phyloP scores from a whole-genome alignment of 1,140 invertebrate genomes.

The Bombus picipes region DNA sequence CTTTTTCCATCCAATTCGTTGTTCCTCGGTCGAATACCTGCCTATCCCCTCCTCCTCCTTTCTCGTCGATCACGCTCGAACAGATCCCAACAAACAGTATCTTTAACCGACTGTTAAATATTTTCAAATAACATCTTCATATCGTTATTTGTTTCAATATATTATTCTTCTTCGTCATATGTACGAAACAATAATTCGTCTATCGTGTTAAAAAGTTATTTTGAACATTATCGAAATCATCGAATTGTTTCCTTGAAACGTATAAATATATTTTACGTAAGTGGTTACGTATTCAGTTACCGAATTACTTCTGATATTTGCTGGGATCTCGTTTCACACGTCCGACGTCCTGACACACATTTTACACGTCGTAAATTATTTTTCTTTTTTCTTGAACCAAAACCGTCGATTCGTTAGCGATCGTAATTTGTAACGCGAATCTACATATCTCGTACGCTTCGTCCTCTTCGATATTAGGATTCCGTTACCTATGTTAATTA shows the following conservation, averaged over 20 bases:
- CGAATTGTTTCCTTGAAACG: neutral
- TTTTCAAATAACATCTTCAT: neutral
- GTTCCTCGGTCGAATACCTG: neutral
- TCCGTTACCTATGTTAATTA: constrained; percentile 18
- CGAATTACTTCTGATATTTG: neutral
- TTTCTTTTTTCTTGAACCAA: neutral
- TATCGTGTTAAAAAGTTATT: neutral
- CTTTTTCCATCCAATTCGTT: neutral
- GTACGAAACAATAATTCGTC: too few species aligned
- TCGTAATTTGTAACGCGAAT: constrained; percentile 20
- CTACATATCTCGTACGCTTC: constrained; percentile 1
- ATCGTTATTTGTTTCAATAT: neutral
- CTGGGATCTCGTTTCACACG: neutral
- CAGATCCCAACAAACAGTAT: neutral
- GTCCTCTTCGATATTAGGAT: neutral
- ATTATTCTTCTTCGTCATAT: neutral
- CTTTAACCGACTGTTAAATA: neutral
- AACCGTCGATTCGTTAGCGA: neutral
- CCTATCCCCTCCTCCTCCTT: neutral
- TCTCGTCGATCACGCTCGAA: neutral
- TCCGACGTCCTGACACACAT: neutral
- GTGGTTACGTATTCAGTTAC: neutral
- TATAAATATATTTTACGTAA: neutral
- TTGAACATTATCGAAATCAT: neutral
- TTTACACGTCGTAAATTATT: neutral